Percentiles rank a stretch among this genome's conserved stretches.
These are phyloP conservation scores for Pristiophorus japonicus DNA, from an alignment of 2,113 vertebrate genomes.

Conservation along the genomic window DNA sequence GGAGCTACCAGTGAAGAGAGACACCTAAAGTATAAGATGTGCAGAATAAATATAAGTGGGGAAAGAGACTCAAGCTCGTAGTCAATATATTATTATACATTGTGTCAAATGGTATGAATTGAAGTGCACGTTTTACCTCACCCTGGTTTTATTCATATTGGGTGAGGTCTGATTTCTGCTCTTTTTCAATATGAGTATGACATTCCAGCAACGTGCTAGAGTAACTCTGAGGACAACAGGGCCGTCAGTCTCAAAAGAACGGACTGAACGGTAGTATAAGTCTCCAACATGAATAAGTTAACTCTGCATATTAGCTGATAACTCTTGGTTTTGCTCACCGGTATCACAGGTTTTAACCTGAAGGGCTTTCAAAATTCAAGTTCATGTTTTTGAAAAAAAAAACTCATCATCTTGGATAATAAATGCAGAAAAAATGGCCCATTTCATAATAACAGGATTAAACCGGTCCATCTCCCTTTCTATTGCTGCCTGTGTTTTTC, in stretches of 20 bases:
- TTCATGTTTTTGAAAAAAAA: not conserved
- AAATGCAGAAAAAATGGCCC: not conserved
- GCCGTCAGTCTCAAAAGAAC: conserved; percentile 2
- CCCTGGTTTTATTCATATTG: not conserved
- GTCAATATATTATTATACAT: not conserved
- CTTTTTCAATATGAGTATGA: not conserved
- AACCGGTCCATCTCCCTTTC: not conserved
- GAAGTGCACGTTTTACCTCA: conserved; percentile 10
- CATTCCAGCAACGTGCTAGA: conserved; percentile 28
- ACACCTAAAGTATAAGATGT: not conserved
- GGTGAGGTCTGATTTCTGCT: not conserved
- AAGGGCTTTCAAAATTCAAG: not conserved
- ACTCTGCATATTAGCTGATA: not conserved
- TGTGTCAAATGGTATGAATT: not conserved
- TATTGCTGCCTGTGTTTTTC: not conserved
- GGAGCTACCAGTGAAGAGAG: not conserved
- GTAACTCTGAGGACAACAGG: not conserved
- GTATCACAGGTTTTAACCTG: not conserved
- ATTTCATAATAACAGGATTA: not conserved
- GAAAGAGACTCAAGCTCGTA: not conserved
- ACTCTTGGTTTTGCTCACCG: not conserved
- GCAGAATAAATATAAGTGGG: not conserved
- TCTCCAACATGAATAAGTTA: conserved; percentile 7
- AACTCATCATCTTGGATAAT: not conserved
- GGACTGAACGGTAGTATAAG: conserved; percentile 29